Evolutionary conservation across 2,797 vertebrate species (phyloP).

Genomic region (Staurois parvus): DNA sequence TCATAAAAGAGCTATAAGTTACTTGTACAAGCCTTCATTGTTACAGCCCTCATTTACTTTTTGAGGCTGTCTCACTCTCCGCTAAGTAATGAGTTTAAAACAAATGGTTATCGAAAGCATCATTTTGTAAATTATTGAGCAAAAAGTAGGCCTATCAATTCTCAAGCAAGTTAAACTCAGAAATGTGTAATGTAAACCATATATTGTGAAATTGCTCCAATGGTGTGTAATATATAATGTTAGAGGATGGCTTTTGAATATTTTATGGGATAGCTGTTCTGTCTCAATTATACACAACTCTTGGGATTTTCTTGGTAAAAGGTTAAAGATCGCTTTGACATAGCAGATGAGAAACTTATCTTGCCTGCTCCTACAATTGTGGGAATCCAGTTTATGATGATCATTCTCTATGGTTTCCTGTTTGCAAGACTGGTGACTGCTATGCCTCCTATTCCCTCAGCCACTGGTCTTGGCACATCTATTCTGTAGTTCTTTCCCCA

Average conservation of each 20-base stretch:
- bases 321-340: background rate
- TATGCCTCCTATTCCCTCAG: too few species aligned
- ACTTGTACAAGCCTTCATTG: conserved; percentile 56
- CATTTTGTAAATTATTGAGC: conserved; percentile 55
- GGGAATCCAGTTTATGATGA: too few species aligned
- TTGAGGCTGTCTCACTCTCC: conserved; percentile 48
- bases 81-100: conserved; percentile 60
- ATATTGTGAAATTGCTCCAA: conserved; percentile 1
- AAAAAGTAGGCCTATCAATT: conserved; percentile 49
- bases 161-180: conserved; percentile 2
- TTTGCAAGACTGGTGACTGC: too few species aligned
- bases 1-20: conserved; percentile 61
- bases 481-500: too few species aligned
- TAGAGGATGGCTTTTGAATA: conserved; percentile 17
- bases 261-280: background rate
- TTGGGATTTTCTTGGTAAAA: background rate
- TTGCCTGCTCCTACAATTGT: background rate
- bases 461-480: too few species aligned
- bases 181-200: conserved; percentile 21
- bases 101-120: conserved; percentile 57
- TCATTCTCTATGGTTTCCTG: too few species aligned
- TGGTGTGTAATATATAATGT: background rate
- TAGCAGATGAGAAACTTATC: too few species aligned
- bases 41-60: conserved; percentile 56
- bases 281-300: background rate